Conservation (phyloP, 2,888 invertebrate genomes). For the Epiblema foenella region DNA sequence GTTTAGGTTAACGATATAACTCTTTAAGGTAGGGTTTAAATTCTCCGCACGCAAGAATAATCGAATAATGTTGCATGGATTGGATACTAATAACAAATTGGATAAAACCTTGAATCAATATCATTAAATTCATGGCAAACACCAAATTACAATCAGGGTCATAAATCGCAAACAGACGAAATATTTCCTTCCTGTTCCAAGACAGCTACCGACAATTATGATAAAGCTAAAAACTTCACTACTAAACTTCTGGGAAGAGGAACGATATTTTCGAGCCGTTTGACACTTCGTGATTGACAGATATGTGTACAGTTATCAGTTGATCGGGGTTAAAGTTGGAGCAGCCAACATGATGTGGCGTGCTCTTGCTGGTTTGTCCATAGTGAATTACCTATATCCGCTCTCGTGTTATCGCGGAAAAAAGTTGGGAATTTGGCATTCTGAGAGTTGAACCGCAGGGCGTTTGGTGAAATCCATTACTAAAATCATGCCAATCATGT, state of each 20-base stretch:
- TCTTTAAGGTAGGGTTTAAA: neutral
- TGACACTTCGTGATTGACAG: slow-evolving; percentile 44
- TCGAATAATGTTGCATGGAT: neutral
- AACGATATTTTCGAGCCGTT: neutral
- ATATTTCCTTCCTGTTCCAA: neutral
- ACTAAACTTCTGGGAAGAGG: no score
- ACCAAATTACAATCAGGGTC: neutral
- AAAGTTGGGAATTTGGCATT: slow-evolving; percentile 17
- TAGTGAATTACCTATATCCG: slow-evolving; percentile 15
- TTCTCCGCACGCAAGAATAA: neutral
- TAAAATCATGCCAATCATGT: neutral
- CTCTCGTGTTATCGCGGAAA: slow-evolving; percentile 9
- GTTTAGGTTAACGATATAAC: no score
- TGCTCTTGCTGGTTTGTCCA: slow-evolving; percentile 16
- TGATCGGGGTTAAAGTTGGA: slow-evolving; percentile 76
- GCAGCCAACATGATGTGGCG: slow-evolving; percentile 57
- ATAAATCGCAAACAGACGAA: neutral
- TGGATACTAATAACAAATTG: neutral
- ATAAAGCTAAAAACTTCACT: no score
- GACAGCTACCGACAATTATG: neutral
- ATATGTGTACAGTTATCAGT: slow-evolving; percentile 66
- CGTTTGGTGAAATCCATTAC: neutral
- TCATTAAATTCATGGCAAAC: neutral
- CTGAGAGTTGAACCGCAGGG: neutral
- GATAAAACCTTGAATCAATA: neutral